These are phyloP conservation scores for Caenorhabditis auriculariae DNA, from an alignment of 2,888 invertebrate genomes.

Conservation along the genomic window DNA sequence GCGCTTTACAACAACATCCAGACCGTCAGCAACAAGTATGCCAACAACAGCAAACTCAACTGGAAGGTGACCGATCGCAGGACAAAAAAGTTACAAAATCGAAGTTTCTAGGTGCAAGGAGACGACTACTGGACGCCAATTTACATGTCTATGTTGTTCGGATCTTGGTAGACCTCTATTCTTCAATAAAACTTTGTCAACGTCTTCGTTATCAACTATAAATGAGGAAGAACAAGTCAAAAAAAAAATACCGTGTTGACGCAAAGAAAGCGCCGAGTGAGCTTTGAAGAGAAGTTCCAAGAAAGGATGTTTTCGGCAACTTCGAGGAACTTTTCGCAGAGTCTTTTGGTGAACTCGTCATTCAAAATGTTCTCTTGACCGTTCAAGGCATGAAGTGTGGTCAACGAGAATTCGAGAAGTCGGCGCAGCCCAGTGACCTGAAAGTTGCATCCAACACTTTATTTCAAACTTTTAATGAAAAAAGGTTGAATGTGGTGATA, in stretches of 20 bases:
- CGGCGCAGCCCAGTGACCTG: constrained; percentile 74
- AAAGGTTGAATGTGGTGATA: too few relatives aligned
- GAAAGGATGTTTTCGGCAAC: constrained; percentile 78
- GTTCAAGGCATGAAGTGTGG: constrained; percentile 68
- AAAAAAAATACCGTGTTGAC: constrained; percentile 47
- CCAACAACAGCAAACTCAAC: constrained; percentile 15
- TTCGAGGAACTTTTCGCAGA: constrained; percentile 43
- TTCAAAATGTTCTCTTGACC: constrained; percentile 33
- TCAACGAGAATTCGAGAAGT: constrained; percentile 77
- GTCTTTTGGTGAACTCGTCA: constrained; percentile 30
- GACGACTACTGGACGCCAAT: constrained; percentile 3
- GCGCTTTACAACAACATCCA: constrained; percentile 26
- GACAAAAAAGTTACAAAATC: too few relatives aligned
- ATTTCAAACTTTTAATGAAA: too few relatives aligned
- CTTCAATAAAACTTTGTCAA: neutral
- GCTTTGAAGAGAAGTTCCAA: constrained; percentile 74
- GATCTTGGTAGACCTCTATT: constrained; percentile 22
- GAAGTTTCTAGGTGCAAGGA: constrained; percentile 4
- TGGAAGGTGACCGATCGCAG: too few relatives aligned
- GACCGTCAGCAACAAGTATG: constrained; percentile 17
- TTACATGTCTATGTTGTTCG: constrained; percentile 12
- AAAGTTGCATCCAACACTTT: too few relatives aligned
- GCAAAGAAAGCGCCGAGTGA: constrained; percentile 45
- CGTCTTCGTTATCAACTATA: neutral
- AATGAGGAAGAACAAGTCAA: neutral